phyloP scores from a whole-genome alignment of 1,140 invertebrate species.

The Oryctes rhinoceros region DNA sequence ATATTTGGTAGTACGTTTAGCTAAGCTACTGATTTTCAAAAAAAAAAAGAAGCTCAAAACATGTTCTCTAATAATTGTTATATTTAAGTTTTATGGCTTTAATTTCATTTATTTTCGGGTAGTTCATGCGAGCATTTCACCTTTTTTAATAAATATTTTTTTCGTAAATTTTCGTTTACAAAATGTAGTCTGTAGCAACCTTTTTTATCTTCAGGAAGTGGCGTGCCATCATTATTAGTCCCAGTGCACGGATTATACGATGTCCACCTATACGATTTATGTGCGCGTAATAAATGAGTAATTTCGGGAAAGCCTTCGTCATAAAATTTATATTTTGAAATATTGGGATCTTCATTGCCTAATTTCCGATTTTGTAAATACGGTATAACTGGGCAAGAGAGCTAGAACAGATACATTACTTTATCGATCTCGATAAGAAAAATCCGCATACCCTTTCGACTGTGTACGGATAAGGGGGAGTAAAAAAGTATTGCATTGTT shows the following conservation, averaged over 20 bases:
- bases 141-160: constrained; percentile 56
- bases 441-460: constrained; percentile 51
- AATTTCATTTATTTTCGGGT: constrained; percentile 49
- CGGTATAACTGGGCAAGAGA: constrained; percentile 49
- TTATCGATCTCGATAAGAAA: constrained; percentile 41
- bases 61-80: constrained; percentile 43
- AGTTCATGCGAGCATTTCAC: constrained; percentile 47
- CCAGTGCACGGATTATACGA: constrained; percentile 52
- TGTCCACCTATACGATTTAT: constrained; percentile 46
- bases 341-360: constrained; percentile 31
- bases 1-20: constrained; percentile 49
- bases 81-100: constrained; percentile 53
- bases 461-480: constrained; percentile 48
- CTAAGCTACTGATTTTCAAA: constrained; percentile 54
- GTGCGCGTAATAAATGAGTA: constrained; percentile 45
- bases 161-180: constrained; percentile 45
- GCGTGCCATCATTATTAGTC: constrained; percentile 46
- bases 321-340: constrained; percentile 50
- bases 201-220: constrained; percentile 36
- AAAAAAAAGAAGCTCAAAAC: constrained; percentile 54
- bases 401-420: constrained; percentile 45
- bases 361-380: constrained; percentile 48
- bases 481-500: constrained; percentile 56
- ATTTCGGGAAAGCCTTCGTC: constrained; percentile 47
- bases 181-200: constrained; percentile 31